Conservation (phyloP, 2,888 invertebrate species). For the Salticus scenicus region DNA sequence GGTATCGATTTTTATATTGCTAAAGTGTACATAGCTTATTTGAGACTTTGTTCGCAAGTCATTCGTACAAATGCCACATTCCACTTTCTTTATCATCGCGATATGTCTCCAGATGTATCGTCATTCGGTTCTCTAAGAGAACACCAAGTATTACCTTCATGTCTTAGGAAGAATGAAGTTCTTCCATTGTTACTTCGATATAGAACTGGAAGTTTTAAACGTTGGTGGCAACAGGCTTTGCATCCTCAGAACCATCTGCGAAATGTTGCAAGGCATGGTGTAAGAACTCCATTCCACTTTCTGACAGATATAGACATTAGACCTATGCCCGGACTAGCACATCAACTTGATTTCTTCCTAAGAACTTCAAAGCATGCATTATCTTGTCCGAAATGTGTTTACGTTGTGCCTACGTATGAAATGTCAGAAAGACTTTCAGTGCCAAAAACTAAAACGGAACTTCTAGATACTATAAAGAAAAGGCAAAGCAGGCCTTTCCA, state of each 20-base stretch:
- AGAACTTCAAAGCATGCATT: constrained; percentile 18
- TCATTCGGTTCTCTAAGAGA: constrained; percentile 23
- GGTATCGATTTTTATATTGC: constrained; percentile 83
- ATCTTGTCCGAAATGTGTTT: constrained; percentile 82
- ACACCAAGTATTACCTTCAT: constrained; percentile 69
- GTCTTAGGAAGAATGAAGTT: constrained; percentile 47
- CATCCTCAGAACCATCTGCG: constrained; percentile 93
- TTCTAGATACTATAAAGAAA: constrained; percentile 84
- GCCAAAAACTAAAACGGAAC: constrained; percentile 86
- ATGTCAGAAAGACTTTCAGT: constrained; percentile 85
- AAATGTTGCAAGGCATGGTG: constrained; percentile 88
- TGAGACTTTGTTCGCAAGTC: constrained; percentile 84
- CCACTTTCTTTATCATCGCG: constrained; percentile 84
- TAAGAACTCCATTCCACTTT: constrained; percentile 85
- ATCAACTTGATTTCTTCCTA: constrained; percentile 82
- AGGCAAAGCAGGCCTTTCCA: constrained; percentile 92
- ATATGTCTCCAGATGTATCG: constrained; percentile 77
- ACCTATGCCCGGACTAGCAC: constrained; percentile 84
- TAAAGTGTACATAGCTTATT: constrained; percentile 84
- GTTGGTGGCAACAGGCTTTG: constrained; percentile 85
- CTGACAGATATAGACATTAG: constrained; percentile 92
- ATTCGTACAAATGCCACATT: constrained; percentile 85
- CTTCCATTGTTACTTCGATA: constrained; percentile 56
- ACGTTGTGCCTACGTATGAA: constrained; percentile 93
- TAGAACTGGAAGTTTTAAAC: constrained; percentile 79